These are phyloP conservation scores for Dicycla oo DNA, from an alignment of 2,888 invertebrate genomes.

Conservation along the genomic window DNA sequence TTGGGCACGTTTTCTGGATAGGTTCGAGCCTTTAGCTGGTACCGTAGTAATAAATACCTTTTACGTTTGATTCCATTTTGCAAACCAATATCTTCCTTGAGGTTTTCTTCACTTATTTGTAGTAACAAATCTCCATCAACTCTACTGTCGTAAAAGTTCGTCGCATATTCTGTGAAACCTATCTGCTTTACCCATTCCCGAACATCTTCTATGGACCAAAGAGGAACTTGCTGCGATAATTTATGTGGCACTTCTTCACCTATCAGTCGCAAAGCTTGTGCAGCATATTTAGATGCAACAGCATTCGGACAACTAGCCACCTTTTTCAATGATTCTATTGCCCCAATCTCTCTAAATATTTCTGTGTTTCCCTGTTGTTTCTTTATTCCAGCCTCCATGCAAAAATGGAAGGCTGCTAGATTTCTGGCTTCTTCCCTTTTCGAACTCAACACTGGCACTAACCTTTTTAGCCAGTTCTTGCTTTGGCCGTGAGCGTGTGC, in stretches of 20 bases:
- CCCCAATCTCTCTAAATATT: conserved; percentile 98
- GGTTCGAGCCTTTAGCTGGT: background rate
- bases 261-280: conserved; percentile 96
- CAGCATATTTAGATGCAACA: conserved; percentile 99
- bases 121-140: conserved; percentile 99
- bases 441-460: conserved; percentile 98
- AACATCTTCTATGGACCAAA: conserved; percentile 99
- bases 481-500: conserved; percentile 99
- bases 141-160: conserved; percentile 96
- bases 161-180: conserved; percentile 96
- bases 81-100: conserved; percentile 97
- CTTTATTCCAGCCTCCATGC: conserved; percentile 99
- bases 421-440: conserved; percentile 99
- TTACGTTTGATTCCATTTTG: conserved; percentile 98
- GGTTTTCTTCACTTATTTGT: conserved; percentile 97
- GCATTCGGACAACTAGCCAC: conserved; percentile 99
- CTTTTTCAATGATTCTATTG: conserved; percentile 98
- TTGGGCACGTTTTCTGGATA: background rate
- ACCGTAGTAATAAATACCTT: conserved; percentile 87
- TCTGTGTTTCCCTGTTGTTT: conserved; percentile 97
- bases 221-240: conserved; percentile 98
- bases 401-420: conserved; percentile 99
- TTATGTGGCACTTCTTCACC: conserved; percentile 99
- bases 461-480: conserved; percentile 97
- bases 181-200: conserved; percentile 99